Conservation (phyloP, 2,797 vertebrate genomes). For the Leptodactylus fallax region DNA sequence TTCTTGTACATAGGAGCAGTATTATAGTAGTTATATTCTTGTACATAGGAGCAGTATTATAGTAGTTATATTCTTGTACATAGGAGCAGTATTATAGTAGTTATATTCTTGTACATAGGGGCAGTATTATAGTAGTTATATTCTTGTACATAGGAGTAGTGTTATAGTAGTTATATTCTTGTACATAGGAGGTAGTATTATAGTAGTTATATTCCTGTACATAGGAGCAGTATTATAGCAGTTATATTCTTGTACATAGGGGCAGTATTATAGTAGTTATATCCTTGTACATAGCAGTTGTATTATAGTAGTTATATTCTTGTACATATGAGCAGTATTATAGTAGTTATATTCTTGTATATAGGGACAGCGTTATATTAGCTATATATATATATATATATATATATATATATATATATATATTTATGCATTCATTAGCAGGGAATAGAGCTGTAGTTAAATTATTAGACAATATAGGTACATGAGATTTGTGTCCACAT, state of each 20-base stretch:
- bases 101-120: not conserved
- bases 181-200: conserved; percentile 2
- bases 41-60: conserved; percentile 3
- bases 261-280: not conserved
- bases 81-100: conserved; percentile 9
- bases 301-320: not conserved
- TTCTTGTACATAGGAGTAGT: not conserved
- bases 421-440: too few species aligned
- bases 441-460: too few species aligned
- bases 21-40: conserved; percentile 15
- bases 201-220: not conserved
- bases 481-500: too few species aligned
- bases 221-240: conserved; percentile 10
- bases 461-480: too few species aligned
- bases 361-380: not conserved
- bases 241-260: not conserved
- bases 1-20: not conserved
- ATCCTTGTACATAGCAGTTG: not conserved
- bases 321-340: not conserved
- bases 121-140: conserved; percentile 15
- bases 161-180: not conserved
- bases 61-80: not conserved
- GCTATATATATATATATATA: too few species aligned
- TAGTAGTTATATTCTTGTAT: not conserved
- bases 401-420: too few species aligned